Percentiles rank a stretch among this genome's conserved stretches.
Conservation (phyloP, 2,797 vertebrate genomes). For the Silurus lanzhouensis region DNA sequence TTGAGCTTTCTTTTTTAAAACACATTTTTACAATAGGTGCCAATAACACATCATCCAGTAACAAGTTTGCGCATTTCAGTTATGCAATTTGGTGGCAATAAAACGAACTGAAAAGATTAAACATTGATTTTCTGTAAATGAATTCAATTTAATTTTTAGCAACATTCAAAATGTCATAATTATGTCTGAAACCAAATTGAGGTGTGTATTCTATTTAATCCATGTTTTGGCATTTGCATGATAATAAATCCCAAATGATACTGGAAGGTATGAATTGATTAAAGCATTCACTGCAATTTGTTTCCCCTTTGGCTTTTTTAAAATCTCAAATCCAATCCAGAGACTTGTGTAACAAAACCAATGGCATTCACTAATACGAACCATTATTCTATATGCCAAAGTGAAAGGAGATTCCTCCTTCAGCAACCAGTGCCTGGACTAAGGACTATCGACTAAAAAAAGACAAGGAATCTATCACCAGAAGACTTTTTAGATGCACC, state of each 20-base stretch:
- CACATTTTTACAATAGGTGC: not conserved
- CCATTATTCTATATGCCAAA: not conserved
- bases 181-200: not conserved
- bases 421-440: slow-evolving; percentile 3
- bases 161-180: not conserved
- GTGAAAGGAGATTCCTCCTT: not conserved
- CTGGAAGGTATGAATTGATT: not conserved
- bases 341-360: not conserved
- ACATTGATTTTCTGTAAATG: too few relatives aligned
- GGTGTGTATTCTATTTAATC: not conserved
- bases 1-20: not conserved
- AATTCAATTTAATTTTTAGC: too few relatives aligned
- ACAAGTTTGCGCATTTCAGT: not conserved
- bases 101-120: not conserved
- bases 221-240: not conserved
- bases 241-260: not conserved
- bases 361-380: not conserved
- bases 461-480: slow-evolving; percentile 17
- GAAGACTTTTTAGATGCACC: slow-evolving; percentile 30
- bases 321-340: not conserved
- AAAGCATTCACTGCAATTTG: not conserved
- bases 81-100: not conserved
- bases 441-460: slow-evolving; percentile 1
- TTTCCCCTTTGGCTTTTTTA: not conserved
- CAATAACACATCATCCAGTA: not conserved